phyloP scores from a whole-genome alignment of 92 coral and sea anemone genomes.

The Pocillopora meandrina region DNA sequence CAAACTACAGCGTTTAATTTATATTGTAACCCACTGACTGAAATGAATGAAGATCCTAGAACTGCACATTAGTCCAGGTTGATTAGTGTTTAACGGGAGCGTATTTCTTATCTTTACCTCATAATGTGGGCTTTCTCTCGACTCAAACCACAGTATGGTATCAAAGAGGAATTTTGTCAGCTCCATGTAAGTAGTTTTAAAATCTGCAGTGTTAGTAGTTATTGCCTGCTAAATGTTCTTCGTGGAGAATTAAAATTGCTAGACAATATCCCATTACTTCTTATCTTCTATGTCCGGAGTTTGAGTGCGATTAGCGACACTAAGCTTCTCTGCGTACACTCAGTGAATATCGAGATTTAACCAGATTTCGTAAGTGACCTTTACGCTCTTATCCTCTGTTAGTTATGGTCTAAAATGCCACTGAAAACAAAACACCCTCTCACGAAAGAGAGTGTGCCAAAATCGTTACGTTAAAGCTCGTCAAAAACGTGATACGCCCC shows the following conservation, averaged over 20 bases:
- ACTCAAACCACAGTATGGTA: background rate
- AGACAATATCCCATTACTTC: conserved; percentile 12
- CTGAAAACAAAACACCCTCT: conserved; percentile 49
- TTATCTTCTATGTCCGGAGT: conserved; percentile 7
- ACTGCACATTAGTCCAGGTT: background rate
- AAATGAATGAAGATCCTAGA: background rate
- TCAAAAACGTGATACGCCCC: background rate
- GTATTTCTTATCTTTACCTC: background rate
- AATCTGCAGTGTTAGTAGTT: background rate
- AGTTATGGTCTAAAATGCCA: conserved; percentile 21
- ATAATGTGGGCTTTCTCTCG: background rate
- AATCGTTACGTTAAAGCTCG: conserved; percentile 7
- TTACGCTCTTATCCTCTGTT: conserved; percentile 35
- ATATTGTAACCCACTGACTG: background rate
- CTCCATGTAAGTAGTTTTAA: background rate
- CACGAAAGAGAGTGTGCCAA: conserved; percentile 41
- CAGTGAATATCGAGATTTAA: conserved; percentile 8
- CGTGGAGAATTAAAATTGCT: conserved; percentile 9
- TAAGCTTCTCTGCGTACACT: conserved; percentile 10
- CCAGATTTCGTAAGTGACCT: conserved; percentile 31
- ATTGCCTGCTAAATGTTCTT: background rate
- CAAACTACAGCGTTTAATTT: background rate
- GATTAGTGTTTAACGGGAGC: background rate
- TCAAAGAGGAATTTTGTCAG: background rate
- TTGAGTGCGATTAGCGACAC: conserved; percentile 18